Conservation (phyloP, 1,140 invertebrate species). For the Heliconius hermathena region DNA sequence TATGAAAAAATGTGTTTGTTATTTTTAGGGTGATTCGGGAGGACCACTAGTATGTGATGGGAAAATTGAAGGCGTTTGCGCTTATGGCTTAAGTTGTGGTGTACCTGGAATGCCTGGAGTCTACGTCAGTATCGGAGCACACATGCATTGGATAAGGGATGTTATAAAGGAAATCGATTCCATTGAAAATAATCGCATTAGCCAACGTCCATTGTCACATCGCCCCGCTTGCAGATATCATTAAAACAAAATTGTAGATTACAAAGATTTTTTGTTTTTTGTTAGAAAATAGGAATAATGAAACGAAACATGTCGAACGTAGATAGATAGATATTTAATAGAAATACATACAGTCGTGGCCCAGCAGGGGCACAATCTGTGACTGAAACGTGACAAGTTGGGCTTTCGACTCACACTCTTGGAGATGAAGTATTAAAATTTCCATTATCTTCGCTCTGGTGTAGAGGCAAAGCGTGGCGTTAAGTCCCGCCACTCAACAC, state of each 20-base stretch:
- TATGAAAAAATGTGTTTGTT: conserved; percentile 12
- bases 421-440: too few species aligned
- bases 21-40: conserved; percentile 86
- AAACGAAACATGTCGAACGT: too few species aligned
- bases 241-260: not conserved
- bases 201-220: not conserved
- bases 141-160: conserved; percentile 64
- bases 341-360: too few species aligned
- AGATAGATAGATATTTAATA: too few species aligned
- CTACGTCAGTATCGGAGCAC: conserved; percentile 82
- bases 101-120: conserved; percentile 83
- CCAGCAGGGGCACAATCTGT: too few species aligned
- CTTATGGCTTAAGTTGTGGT: conserved; percentile 85
- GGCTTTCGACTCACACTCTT: too few species aligned
- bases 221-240: conserved; percentile 1
- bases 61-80: conserved; percentile 84
- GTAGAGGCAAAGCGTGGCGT: too few species aligned
- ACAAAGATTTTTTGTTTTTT: not conserved
- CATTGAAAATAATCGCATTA: not conserved
- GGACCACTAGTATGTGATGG: conserved; percentile 85
- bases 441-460: too few species aligned
- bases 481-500: too few species aligned
- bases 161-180: conserved; percentile 26
- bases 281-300: not conserved
- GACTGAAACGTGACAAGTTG: too few species aligned